Base-by-base conservation (phyloP, 1,140 invertebrate genomes). In the Monochamus saltuarius region DNA sequence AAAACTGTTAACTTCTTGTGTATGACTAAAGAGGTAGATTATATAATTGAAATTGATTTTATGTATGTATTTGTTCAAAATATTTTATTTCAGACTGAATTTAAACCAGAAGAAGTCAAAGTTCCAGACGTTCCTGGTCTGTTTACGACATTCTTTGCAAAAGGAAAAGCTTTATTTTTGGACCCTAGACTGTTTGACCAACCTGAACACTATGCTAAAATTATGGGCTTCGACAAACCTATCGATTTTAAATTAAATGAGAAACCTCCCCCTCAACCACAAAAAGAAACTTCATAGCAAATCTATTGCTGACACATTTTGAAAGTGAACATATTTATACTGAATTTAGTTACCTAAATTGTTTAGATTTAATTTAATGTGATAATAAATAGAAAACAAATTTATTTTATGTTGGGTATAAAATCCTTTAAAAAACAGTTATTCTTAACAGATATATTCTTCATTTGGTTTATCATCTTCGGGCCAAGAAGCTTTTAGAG, bases 161-260 rank as follows among this genome's bases (percentile, higher is more conserved):
- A 88, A 68, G 82, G 83, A 9, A 82, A 75, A 9, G 84, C 92
- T 1, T 67, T 95, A 0, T 94, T 96, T 71, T 78, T 96, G 10
- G 89, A 92, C 73, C 79, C 85, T 0, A 75, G 79, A 1, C 72
- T 81, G 11, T 95, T 96, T 67, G 74, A 79, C 7, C 81, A 90
- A 64, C 79, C 84, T 0, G 71, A 83, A 55, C 87, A 94, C 75
- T 96, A 91, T 79, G 85, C 83, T 36, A 86, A 85, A 68, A 85
- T 97, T 42, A 92, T 97, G 88, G 92, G 91, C 1, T 95, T 88
- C 74, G 92, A 97, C 71, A 91, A 94, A 75, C 93, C 92, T 7
- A 79, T 95, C 37, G 89, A 95, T 77, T 89, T 92, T 56, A 86
- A 88, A 77, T 16, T 56, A 34, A 45, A 56, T 35, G 37, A 45